phyloP scores from a whole-genome alignment of 2,888 invertebrate genomes.

The Chloroclystis v-ata region DNA sequence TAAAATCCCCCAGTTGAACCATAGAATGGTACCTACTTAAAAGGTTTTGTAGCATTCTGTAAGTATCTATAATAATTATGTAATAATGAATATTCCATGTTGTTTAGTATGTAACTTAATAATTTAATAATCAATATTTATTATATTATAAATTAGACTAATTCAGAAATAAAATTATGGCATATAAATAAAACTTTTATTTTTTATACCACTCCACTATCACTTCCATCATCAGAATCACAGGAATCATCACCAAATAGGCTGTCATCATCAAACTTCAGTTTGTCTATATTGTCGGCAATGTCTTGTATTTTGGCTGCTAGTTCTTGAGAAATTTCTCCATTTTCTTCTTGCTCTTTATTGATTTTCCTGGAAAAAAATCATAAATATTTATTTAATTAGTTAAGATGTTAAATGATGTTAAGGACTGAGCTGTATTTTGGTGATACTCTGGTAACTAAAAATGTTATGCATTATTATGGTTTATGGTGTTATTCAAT shows the following conservation, averaged over 20 bases:
- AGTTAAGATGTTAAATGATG: background rate
- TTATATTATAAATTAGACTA: background rate
- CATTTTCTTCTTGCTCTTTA: constrained; percentile 66
- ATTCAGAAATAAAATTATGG: background rate
- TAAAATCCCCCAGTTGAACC: no score
- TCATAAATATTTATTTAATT: background rate
- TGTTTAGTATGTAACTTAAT: background rate
- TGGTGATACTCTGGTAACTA: no score
- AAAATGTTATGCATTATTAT: no score
- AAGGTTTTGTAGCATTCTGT: background rate
- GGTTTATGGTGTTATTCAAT: no score
- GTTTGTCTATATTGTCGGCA: constrained; percentile 48
- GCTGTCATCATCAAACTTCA: constrained; percentile 37
- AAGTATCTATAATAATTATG: no score
- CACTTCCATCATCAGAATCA: constrained; percentile 28
- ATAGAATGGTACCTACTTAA: no score
- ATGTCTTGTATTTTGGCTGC: constrained; percentile 47
- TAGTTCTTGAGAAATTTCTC: constrained; percentile 44
- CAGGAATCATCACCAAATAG: constrained; percentile 38
- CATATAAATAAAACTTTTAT: background rate
- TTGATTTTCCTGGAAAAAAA: constrained; percentile 51
- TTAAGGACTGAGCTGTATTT: no score
- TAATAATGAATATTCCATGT: background rate
- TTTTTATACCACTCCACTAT: background rate
- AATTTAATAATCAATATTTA: background rate